phyloP scores from a whole-genome alignment of 1,140 invertebrate genomes.

The Drosophila insularis region DNA sequence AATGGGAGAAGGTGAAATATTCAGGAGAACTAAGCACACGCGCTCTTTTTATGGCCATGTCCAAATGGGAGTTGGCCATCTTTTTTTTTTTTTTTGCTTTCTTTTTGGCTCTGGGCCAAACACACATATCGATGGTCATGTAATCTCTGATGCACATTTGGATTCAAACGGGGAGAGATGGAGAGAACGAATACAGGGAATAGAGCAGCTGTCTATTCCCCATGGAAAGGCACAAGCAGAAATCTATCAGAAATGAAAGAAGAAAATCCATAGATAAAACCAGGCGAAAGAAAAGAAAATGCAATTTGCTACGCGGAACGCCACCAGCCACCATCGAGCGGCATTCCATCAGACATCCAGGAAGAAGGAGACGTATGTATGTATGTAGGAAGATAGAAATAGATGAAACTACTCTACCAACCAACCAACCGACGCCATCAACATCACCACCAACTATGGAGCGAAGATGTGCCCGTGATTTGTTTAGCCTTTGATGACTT shows the following conservation, averaged over 20 bases:
- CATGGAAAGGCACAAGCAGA: conserved; percentile 31
- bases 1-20: not conserved
- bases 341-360: not conserved
- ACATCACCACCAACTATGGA: not conserved
- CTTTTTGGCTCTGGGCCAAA: conserved; percentile 54
- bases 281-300: conserved; percentile 54
- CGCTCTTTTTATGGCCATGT: conserved; percentile 39
- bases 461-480: conserved; percentile 50
- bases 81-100: too few relatives aligned
- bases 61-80: conserved; percentile 31
- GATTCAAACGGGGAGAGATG: not conserved
- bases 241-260: conserved; percentile 20
- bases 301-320: conserved; percentile 56
- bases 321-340: conserved; percentile 14
- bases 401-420: conserved; percentile 56
- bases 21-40: conserved; percentile 53
- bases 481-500: conserved; percentile 49
- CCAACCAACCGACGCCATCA: conserved; percentile 8
- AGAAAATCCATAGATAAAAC: conserved; percentile 22
- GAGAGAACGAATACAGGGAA: conserved; percentile 4
- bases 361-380: not conserved
- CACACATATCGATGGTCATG: conserved; percentile 61
- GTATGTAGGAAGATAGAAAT: not conserved
- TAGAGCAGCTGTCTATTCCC: conserved; percentile 44
- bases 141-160: conserved; percentile 44